phyloP scores from a whole-genome alignment of 2,888 invertebrate genomes.

The Andrena trimmerana region DNA sequence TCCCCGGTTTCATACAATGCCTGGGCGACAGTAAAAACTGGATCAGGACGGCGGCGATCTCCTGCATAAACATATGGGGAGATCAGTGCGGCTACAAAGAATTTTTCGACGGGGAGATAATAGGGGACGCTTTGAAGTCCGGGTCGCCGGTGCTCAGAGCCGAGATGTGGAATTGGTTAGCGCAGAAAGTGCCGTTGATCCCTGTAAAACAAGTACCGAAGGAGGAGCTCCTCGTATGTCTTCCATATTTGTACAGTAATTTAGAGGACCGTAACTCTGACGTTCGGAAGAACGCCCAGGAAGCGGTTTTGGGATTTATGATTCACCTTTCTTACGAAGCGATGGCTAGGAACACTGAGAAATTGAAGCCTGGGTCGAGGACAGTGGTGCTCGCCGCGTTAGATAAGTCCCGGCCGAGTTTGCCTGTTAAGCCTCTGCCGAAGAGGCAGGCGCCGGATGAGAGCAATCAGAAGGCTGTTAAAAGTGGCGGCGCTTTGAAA shows the following conservation, averaged over 20 bases:
- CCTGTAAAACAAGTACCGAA: slow-evolving; percentile 91
- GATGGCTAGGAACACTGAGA: slow-evolving; percentile 91
- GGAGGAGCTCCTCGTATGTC: slow-evolving; percentile 92
- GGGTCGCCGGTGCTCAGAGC: slow-evolving; percentile 94
- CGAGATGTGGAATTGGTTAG: slow-evolving; percentile 94
- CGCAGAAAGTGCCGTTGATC: slow-evolving; percentile 91
- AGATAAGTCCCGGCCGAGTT: slow-evolving; percentile 93
- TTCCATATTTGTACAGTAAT: slow-evolving; percentile 92
- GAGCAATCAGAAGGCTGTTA: slow-evolving; percentile 86
- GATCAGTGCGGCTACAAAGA: slow-evolving; percentile 93
- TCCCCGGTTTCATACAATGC: slow-evolving; percentile 92
- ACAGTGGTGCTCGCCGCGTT: slow-evolving; percentile 91
- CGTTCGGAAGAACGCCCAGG: slow-evolving; percentile 95
- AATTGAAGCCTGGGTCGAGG: slow-evolving; percentile 93
- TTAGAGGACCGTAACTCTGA: slow-evolving; percentile 96
- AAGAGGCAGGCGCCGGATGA: slow-evolving; percentile 87
- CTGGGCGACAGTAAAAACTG: slow-evolving; percentile 91
- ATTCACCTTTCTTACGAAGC: slow-evolving; percentile 94
- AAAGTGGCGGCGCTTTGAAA: slow-evolving; percentile 86
- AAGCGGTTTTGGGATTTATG: slow-evolving; percentile 96
- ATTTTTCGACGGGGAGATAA: slow-evolving; percentile 95
- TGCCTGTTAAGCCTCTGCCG: slow-evolving; percentile 93
- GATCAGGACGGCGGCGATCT: slow-evolving; percentile 92
- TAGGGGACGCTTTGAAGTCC: slow-evolving; percentile 93
- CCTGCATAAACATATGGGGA: slow-evolving; percentile 95